Percentiles rank a stretch among this genome's conserved stretches.
These are phyloP conservation scores for Thereva nobilitata DNA, from an alignment of 2,888 invertebrate species.

Conservation along the genomic window DNA sequence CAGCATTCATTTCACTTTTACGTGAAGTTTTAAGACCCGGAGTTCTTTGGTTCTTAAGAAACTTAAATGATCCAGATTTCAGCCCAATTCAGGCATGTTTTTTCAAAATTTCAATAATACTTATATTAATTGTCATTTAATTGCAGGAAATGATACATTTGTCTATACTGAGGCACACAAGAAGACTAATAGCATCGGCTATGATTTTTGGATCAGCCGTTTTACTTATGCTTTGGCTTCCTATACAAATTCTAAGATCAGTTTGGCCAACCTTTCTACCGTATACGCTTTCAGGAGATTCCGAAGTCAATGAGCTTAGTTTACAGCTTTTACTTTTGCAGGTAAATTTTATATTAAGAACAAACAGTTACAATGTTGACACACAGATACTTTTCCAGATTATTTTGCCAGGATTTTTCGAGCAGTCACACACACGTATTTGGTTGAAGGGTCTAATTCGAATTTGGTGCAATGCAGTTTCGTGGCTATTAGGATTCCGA, in stretches of 20 bases:
- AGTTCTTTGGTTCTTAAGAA: slow-evolving; percentile 96
- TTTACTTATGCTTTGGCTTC: slow-evolving; percentile 93
- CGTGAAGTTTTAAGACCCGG: slow-evolving; percentile 95
- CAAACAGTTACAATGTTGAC: background rate
- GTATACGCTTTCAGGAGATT: slow-evolving; percentile 86
- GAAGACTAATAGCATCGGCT: slow-evolving; percentile 88
- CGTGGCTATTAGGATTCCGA: slow-evolving; percentile 82
- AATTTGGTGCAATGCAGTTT: slow-evolving; percentile 82
- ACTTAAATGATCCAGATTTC: slow-evolving; percentile 98
- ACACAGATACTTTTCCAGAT: slow-evolving; percentile 61
- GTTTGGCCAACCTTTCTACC: slow-evolving; percentile 88
- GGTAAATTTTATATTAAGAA: slow-evolving; percentile 56
- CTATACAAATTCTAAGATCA: slow-evolving; percentile 82
- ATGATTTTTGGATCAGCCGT: slow-evolving; percentile 96
- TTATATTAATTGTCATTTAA: slow-evolving; percentile 18
- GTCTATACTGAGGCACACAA: slow-evolving; percentile 87
- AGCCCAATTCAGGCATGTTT: slow-evolving; percentile 87
- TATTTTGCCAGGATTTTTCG: slow-evolving; percentile 91
- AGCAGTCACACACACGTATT: slow-evolving; percentile 93
- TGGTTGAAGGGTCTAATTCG: slow-evolving; percentile 91
- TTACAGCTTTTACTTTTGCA: slow-evolving; percentile 89
- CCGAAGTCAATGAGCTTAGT: slow-evolving; percentile 91
- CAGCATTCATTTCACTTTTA: slow-evolving; percentile 89
- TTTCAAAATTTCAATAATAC: background rate
- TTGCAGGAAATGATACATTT: slow-evolving; percentile 94